Evolutionary conservation across 1,140 invertebrate species (phyloP), one percentile per base, ranked within the genome.

Genomic region (Diuraphis noxia): DNA sequence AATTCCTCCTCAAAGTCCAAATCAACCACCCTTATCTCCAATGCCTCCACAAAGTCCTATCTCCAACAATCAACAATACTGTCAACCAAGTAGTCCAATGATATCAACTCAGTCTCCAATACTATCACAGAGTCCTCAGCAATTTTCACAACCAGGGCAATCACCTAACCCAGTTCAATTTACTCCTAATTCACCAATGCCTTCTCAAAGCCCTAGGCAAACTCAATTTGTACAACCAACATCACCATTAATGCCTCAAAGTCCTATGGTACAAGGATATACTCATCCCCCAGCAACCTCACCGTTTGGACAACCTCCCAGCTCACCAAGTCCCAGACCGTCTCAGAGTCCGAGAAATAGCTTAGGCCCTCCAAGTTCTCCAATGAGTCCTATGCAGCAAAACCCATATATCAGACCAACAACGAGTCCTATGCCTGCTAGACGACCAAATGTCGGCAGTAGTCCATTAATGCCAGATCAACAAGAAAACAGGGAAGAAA

Each of bases 221-320:
- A 77, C 38, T 79, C 93, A 93, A 92, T 94, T 94, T 81, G 94
- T 93, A 9, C 95, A 95, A 87, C 95, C 95, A 34, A 95, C 96
- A 84, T 96, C 96, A 1, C 96, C 96, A 0, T 94, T 96, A 93
- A 92, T 92, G 56, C 95, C 95, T 9, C 94, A 96, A 40, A 96
- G 95, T 92, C 96, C 96, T 6, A 95, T 95, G 92, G 93, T 95
- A 25, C 95, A 95, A 17, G 49, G 38, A n/a, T 92, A 92, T 46
- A 81, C 89, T 72, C 81, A 92, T 90, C 86, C 92, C 7, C 88
- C 92, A 19, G 92, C 87, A 52, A 72, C 87, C 38, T 92, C 92
- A 38, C 92, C 88, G 10, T 92, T 90, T 85, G 84, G 41, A 19
- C 92, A 92, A 86, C 92, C 92, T 87, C 92, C 92, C 9, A 92